Evolutionary conservation across 2,113 vertebrate genomes (phyloP).

Genomic region (Oncorhynchus clarkii): DNA sequence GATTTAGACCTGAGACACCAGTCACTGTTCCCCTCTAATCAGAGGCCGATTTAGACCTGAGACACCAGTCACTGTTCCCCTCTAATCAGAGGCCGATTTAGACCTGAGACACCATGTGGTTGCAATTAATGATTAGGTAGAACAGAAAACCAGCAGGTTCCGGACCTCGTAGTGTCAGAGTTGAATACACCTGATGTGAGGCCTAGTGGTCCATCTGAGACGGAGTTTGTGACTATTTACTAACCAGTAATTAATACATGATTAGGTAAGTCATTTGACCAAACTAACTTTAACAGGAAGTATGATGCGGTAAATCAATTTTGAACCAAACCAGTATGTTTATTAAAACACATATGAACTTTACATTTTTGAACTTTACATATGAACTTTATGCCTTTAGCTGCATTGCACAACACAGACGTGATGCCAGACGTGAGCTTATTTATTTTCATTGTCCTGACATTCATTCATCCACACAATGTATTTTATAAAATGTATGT

Average conservation of each 20-base stretch:
- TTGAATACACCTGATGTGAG: too few relatives aligned
- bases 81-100: too few relatives aligned
- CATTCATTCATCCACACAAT: slow-evolving; percentile 20
- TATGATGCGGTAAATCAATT: not conserved
- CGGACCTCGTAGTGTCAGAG: too few relatives aligned
- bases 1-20: too few relatives aligned
- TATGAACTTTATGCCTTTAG: slow-evolving; percentile 47
- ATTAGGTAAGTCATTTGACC: not conserved
- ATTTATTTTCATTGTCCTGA: slow-evolving; percentile 19
- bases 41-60: too few relatives aligned
- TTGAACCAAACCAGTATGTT: slow-evolving; percentile 36
- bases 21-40: too few relatives aligned
- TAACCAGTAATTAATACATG: not conserved
- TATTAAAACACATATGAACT: slow-evolving; percentile 62
- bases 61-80: too few relatives aligned
- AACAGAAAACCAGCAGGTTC: too few relatives aligned
- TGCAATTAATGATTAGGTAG: too few relatives aligned
- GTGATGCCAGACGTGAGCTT: slow-evolving; percentile 23
- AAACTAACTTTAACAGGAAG: not conserved
- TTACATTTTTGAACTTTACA: slow-evolving; percentile 48
- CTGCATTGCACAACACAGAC: slow-evolving; percentile 48
- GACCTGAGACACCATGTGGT: too few relatives aligned
- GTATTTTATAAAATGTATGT: not conserved
- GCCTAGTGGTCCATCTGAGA: too few relatives aligned
- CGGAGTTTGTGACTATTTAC: too few relatives aligned